These are phyloP conservation scores for Sycobia sp. DNA, from an alignment of 1,140 invertebrate species.

Conservation along the genomic window DNA sequence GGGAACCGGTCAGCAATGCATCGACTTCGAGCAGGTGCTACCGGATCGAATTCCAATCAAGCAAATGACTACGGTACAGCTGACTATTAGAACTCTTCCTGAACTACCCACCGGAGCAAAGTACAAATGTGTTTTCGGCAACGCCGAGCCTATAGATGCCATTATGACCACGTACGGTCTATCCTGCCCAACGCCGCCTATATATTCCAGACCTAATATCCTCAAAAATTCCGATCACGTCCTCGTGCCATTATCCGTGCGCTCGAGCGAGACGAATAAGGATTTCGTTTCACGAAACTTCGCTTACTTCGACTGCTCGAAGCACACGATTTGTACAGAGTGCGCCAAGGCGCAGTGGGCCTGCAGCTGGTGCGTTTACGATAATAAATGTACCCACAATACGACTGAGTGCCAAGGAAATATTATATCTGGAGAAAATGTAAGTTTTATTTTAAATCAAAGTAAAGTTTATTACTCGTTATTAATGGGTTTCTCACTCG, in stretches of 20 bases:
- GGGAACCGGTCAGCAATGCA: slow-evolving; percentile 90
- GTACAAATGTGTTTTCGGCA: slow-evolving; percentile 91
- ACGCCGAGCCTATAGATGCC: slow-evolving; percentile 84
- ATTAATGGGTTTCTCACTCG: too few relatives aligned
- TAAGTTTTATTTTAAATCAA: slow-evolving; percentile 54
- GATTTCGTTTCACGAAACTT: slow-evolving; percentile 94
- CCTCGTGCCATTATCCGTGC: slow-evolving; percentile 87
- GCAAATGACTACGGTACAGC: slow-evolving; percentile 81
- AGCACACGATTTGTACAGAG: slow-evolving; percentile 82
- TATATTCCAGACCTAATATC: slow-evolving; percentile 79
- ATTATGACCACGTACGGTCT: slow-evolving; percentile 79
- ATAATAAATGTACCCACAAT: slow-evolving; percentile 92
- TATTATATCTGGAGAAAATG: slow-evolving; percentile 83
- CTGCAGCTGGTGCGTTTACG: slow-evolving; percentile 96
- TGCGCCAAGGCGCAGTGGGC: slow-evolving; percentile 89
- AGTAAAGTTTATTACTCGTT: too few relatives aligned
- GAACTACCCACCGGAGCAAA: slow-evolving; percentile 86
- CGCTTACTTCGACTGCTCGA: slow-evolving; percentile 92
- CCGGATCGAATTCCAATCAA: slow-evolving; percentile 89
- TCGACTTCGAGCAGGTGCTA: slow-evolving; percentile 91
- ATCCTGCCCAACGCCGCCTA: slow-evolving; percentile 82
- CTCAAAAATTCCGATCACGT: slow-evolving; percentile 84
- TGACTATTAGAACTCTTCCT: slow-evolving; percentile 87
- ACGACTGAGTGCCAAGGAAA: slow-evolving; percentile 75
- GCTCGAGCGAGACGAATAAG: slow-evolving; percentile 91